Conservation (phyloP, 2,113 vertebrate genomes). For the Rallus limicola region DNA sequence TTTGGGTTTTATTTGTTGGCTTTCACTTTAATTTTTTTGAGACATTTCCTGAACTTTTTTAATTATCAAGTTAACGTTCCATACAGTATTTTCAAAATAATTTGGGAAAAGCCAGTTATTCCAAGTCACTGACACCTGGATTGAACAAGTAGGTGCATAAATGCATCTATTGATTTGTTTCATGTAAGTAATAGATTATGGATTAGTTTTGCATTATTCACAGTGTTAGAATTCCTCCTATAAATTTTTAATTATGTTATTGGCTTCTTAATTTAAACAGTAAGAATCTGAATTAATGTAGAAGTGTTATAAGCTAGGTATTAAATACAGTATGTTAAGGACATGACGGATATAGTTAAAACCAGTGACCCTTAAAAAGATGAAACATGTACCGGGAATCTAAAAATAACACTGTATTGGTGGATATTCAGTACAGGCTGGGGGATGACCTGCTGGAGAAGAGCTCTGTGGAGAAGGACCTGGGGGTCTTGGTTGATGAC, state of each 20-base stretch:
- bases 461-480: too few species aligned
- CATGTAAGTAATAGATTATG: background rate
- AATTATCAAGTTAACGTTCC: background rate
- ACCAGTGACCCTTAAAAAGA: background rate
- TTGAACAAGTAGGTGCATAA: background rate
- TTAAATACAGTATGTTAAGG: background rate
- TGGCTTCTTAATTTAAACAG: background rate
- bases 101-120: background rate
- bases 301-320: background rate
- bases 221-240: background rate
- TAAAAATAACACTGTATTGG: background rate
- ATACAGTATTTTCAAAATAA: background rate
- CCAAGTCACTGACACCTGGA: background rate
- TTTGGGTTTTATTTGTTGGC: background rate
- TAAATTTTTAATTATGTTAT: constrained; percentile 4
- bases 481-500: too few species aligned
- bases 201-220: background rate
- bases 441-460: too few species aligned
- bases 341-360: background rate
- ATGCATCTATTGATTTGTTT: background rate
- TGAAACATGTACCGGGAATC: background rate
- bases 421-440: background rate
- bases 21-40: background rate
- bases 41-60: background rate
- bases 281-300: background rate